Conservation (phyloP, 2,113 vertebrate species). For the Grantiella picta region DNA sequence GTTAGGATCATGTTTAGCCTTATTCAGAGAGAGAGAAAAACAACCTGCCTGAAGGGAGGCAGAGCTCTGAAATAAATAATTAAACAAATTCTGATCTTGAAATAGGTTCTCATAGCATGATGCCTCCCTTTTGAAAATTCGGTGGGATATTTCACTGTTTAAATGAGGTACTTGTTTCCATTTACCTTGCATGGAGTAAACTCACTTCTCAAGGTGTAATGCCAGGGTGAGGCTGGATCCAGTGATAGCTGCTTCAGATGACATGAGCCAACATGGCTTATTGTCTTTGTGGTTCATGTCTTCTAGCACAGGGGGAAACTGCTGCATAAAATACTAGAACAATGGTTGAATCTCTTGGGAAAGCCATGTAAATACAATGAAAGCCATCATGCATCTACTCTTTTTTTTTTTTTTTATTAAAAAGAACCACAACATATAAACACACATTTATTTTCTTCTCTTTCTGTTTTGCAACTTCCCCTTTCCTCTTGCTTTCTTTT, state of each 20-base stretch:
- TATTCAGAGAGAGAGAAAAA: not conserved
- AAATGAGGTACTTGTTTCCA: not conserved
- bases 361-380: not conserved
- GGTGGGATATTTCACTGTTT: not conserved
- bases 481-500: not conserved
- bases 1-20: not conserved
- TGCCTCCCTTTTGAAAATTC: not conserved
- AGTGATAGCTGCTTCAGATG: not conserved
- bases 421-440: not conserved
- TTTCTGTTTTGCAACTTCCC: not conserved
- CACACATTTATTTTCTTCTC: not conserved
- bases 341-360: not conserved
- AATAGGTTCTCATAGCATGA: not conserved
- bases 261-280: not conserved
- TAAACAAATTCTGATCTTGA: not conserved
- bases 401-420: not conserved
- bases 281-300: not conserved
- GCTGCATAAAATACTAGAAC: not conserved
- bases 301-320: not conserved
- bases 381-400: not conserved
- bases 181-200: not conserved
- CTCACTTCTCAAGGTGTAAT: not conserved
- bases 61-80: not conserved
- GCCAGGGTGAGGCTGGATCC: not conserved
- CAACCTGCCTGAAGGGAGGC: not conserved